Evolutionary conservation across 2,888 invertebrate species (phyloP).

Genomic region (Rhagonycha fulva): DNA sequence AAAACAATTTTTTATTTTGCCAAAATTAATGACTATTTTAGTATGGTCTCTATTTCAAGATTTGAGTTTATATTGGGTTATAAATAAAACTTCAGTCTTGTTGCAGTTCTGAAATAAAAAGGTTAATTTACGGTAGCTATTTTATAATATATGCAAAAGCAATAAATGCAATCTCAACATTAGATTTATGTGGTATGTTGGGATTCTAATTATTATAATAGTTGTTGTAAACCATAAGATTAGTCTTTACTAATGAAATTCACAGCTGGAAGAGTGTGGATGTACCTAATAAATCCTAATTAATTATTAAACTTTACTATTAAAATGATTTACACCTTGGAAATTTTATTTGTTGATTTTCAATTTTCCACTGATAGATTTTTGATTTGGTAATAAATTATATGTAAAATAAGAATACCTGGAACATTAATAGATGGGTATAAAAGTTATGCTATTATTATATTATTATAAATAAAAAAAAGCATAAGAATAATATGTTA

Average conservation of each 20-base stretch:
- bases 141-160: not conserved
- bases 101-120: not conserved
- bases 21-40: not conserved
- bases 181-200: not conserved
- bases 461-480: not conserved
- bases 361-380: not conserved
- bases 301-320: not conserved
- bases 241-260: not conserved
- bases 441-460: not conserved
- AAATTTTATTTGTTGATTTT: not conserved
- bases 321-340: not conserved
- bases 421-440: not conserved
- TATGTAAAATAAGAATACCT: not conserved
- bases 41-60: not conserved
- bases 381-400: not conserved
- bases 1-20: not conserved
- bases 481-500: not conserved
- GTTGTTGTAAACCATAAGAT: not conserved
- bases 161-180: not conserved
- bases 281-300: not conserved
- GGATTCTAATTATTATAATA: not conserved
- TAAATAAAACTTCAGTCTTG: not conserved
- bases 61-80: not conserved
- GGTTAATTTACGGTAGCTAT: not conserved
- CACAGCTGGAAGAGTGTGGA: not conserved